phyloP scores from a whole-genome alignment of 2,888 invertebrate species.

The Hyposoter dolosus region DNA sequence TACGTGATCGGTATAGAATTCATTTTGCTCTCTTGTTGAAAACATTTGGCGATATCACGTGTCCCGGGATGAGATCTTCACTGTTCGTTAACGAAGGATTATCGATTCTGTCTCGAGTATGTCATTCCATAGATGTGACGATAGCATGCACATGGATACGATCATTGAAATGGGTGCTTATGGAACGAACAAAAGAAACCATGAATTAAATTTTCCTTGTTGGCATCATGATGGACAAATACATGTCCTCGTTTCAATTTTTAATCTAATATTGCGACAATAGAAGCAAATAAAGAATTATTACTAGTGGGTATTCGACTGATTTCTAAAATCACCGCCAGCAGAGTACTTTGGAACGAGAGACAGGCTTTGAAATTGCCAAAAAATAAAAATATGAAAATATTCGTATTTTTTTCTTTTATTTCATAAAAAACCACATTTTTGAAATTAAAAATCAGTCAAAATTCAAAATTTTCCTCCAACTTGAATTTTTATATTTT shows the following conservation, averaged over 20 bases:
- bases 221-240: neutral
- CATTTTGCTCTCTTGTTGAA: neutral
- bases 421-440: too few species aligned
- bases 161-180: neutral
- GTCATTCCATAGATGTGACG: conserved; percentile 22
- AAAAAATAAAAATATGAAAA: too few species aligned
- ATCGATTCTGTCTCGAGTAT: conserved; percentile 43
- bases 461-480: too few species aligned
- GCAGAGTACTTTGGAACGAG: too few species aligned
- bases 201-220: neutral
- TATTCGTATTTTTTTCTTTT: too few species aligned
- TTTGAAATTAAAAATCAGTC: too few species aligned
- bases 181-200: neutral
- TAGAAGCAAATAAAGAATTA: neutral
- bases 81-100: conserved; percentile 18
- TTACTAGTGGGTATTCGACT: neutral
- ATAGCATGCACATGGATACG: neutral
- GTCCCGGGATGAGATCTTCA: neutral
- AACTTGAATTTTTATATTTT: too few species aligned
- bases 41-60: conserved; percentile 4
- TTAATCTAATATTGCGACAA: neutral
- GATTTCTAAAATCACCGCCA: too few species aligned
- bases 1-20: conserved; percentile 4
- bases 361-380: too few species aligned
- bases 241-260: neutral